Conservation (phyloP, 2,797 vertebrate genomes). For the Tamandua tetradactyla region DNA sequence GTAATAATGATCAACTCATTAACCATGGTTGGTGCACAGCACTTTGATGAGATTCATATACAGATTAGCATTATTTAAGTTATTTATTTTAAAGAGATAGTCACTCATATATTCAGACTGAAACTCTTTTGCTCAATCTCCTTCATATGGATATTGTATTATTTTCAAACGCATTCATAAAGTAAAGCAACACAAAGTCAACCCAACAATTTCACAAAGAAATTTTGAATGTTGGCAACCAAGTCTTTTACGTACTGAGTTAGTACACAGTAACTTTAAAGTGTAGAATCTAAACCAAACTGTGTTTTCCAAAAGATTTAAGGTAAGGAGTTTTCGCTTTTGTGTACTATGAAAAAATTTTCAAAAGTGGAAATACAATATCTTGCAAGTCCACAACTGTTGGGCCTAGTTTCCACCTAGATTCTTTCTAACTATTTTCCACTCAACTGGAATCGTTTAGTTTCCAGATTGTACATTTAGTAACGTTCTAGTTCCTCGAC, state of each 20-base stretch:
- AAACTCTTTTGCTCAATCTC: conserved; percentile 34
- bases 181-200: background rate
- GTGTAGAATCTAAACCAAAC: background rate
- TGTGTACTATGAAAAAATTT: background rate
- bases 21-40: conserved; percentile 1
- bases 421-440: background rate
- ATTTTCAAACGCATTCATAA: conserved; percentile 41
- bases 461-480: background rate
- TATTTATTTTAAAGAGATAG: conserved; percentile 65
- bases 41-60: conserved; percentile 40
- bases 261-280: background rate
- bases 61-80: conserved; percentile 58
- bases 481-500: background rate
- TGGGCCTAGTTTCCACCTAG: no score
- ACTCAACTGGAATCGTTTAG: background rate
- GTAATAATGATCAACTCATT: conserved; percentile 60
- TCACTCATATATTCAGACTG: conserved; percentile 11
- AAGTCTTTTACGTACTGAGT: background rate
- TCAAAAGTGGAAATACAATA: background rate
- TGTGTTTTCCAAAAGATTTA: background rate
- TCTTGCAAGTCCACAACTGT: background rate
- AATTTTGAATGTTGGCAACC: background rate
- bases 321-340: background rate
- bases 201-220: background rate
- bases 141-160: conserved; percentile 29